Evolutionary conservation across 2,113 vertebrate species (phyloP).

Genomic region (human): GRCh38 chr17:19514501-19515000

Average conservation of each 20-base stretch:
- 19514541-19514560: background rate
- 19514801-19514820: background rate
- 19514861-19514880: background rate
- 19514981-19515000: too few relatives aligned
- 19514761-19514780: background rate
- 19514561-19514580: background rate
- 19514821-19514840: background rate
- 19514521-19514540: background rate
- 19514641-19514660: too few relatives aligned
- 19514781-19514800: background rate
- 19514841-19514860: background rate
- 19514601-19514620: background rate
- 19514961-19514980: too few relatives aligned
- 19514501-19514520: background rate
- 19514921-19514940: too few relatives aligned
- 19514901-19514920: too few relatives aligned
- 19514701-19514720: background rate
- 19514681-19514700: background rate
- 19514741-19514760: background rate
- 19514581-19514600: background rate
- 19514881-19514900: background rate
- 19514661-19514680: background rate
- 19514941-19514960: too few relatives aligned
- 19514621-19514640: too few relatives aligned
- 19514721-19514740: background rate